Conservation (phyloP, 2,888 invertebrate genomes). For the Callinectes sapidus region DNA sequence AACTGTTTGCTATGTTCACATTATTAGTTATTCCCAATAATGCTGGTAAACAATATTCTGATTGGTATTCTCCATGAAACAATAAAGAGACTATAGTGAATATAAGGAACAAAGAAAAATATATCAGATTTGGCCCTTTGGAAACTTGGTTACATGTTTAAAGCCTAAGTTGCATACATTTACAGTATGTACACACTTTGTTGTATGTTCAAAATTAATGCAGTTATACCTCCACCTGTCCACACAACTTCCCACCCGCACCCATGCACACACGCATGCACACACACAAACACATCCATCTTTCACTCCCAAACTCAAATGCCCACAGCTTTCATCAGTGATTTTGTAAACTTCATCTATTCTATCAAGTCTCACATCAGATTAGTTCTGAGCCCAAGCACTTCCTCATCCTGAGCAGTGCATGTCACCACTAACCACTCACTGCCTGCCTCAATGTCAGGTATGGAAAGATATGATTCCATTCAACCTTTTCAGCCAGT, state of each 20-base stretch:
- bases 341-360: neutral
- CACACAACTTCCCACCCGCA: neutral
- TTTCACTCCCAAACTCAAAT: neutral
- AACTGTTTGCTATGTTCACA: neutral
- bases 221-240: slow-evolving; percentile 1
- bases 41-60: neutral
- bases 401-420: neutral
- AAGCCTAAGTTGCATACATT: slow-evolving; percentile 12
- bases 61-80: neutral
- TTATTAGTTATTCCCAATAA: neutral
- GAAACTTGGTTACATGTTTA: slow-evolving; percentile 22
- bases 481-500: neutral
- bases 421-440: neutral
- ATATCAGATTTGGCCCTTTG: neutral
- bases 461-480: neutral
- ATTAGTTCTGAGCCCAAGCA: neutral
- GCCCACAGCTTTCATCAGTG: neutral
- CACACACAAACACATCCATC: neutral
- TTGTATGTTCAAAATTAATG: neutral
- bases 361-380: neutral
- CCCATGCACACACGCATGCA: too few species aligned
- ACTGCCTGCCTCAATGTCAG: neutral
- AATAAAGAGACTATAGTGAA: neutral
- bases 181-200: slow-evolving; percentile 2
- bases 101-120: slow-evolving; percentile 14